Evolutionary conservation across 1,140 invertebrate species (phyloP), one percentile per base, ranked within the genome.

Genomic region (Babylonia areolata): DNA sequence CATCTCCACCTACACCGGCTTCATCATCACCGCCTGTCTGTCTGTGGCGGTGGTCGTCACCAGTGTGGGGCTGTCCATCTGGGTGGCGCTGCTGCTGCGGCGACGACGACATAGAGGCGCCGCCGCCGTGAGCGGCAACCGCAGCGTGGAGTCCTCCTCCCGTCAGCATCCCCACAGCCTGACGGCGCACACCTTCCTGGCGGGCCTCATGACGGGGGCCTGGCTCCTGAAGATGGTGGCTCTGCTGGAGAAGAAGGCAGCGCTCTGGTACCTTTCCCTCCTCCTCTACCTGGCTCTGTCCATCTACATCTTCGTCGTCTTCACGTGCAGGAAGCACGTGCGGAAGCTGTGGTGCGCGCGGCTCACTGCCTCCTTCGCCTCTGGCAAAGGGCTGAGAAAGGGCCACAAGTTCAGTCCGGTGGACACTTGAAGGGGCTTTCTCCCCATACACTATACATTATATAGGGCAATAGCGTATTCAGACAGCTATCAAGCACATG

Each of bases 151-250:
- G 33, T 5, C 23, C 15, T 35, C 46, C 12, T 40, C 31, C n/a
- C 28, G 42, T 15, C 79, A 33, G 3, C 42, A 64, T 20, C 11
- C 17, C n/a, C 51, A 37, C 31, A n/a, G 39, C 35, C 23, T 85
- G 23, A 35, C 15, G 58, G 88, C 95, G 9, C 95, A 95, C 91
- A 87, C 95, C 17, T 95, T 95, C 84, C 89, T 96, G 2, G 94
- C 93, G 11, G 86, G 94, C 0, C 94, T 95, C 28, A 94, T 95
- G 93, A 95, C 95, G 1, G 77, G 95, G 17, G 94, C 95, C 0
- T 96, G 95, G 95, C 91, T 94, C 31, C 92, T 95, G 35, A 95
- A 94, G 1, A 94, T 95, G 64, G 35, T 95, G 0, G 93, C 95
- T 20, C 90, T 92, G 12, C 81, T 94, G 15, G 54, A 87, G 15